Percentiles rank a stretch among this genome's conserved stretches.
Conservation (phyloP, 2,888 invertebrate species). For the Apodemia duryi region DNA sequence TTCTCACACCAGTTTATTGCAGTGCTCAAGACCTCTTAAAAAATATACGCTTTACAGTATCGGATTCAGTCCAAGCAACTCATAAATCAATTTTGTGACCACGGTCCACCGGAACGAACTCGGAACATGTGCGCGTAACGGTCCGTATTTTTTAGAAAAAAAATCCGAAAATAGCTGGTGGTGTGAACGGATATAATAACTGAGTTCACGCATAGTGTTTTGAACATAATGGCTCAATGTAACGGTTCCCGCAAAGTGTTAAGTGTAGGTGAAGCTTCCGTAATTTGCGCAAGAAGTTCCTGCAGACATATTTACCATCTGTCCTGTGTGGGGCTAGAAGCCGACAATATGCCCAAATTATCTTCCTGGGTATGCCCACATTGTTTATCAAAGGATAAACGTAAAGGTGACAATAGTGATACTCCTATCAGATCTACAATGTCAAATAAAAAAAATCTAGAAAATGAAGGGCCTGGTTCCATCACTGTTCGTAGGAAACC, state of each 20-base stretch:
- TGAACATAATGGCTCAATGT: background rate
- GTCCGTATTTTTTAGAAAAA: too few relatives aligned
- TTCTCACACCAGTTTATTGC: too few relatives aligned
- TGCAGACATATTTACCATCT: background rate
- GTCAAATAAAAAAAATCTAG: background rate
- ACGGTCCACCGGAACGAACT: too few relatives aligned
- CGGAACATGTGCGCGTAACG: too few relatives aligned
- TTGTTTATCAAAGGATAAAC: background rate
- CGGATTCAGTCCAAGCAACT: too few relatives aligned
- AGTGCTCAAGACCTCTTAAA: too few relatives aligned
- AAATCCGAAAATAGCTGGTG: too few relatives aligned
- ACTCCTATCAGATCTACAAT: background rate
- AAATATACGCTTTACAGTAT: too few relatives aligned
- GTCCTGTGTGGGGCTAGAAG: background rate
- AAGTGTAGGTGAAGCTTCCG: background rate
- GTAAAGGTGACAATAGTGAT: background rate
- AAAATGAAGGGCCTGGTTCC: background rate
- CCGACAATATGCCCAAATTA: background rate
- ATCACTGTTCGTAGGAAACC: background rate
- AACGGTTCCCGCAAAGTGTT: background rate
- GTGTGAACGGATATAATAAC: background rate
- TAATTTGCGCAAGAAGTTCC: background rate
- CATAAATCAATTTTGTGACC: too few relatives aligned
- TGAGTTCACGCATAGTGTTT: too few relatives aligned
- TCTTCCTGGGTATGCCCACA: background rate